These are phyloP conservation scores for Hyperoodon ampullatus DNA, from an alignment of 2,113 vertebrate species.

Conservation along the genomic window DNA sequence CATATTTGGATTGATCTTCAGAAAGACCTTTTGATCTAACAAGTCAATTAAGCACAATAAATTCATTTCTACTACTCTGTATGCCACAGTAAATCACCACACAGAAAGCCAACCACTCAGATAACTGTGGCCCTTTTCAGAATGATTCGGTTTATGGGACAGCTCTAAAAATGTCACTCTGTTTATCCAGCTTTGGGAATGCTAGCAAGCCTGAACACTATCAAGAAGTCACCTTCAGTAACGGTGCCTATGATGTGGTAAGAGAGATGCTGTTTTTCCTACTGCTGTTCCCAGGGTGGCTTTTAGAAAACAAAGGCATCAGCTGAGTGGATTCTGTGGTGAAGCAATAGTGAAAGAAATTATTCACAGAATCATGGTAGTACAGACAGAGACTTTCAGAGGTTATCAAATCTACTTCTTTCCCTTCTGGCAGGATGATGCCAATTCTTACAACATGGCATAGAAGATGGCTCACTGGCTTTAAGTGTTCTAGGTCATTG, in stretches of 20 bases:
- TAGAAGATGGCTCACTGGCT: not conserved
- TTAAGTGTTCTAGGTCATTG: not conserved
- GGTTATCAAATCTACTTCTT: not conserved
- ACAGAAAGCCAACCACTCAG: not conserved
- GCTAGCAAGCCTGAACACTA: not conserved
- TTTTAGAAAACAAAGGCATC: slow-evolving; percentile 49
- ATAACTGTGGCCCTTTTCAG: not conserved
- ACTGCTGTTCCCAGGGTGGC: not conserved
- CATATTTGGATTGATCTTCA: not conserved
- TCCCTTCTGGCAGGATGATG: not conserved
- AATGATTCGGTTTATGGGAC: not conserved
- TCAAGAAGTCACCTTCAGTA: not conserved
- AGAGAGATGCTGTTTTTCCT: slow-evolving; percentile 1
- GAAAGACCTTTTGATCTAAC: not conserved
- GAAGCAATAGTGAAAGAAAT: not conserved
- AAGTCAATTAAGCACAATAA: not conserved
- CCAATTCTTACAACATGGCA: not conserved
- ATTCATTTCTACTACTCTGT: not conserved
- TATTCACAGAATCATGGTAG: not conserved
- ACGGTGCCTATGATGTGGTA: slow-evolving; percentile 1
- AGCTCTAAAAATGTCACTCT: not conserved
- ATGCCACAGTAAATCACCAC: not conserved
- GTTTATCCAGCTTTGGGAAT: slow-evolving; percentile 36
- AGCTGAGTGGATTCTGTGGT: not conserved
- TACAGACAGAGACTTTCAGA: not conserved